Evolutionary conservation across 2,113 vertebrate genomes (phyloP).

Genomic region (Phrynosoma platyrhinos): DNA sequence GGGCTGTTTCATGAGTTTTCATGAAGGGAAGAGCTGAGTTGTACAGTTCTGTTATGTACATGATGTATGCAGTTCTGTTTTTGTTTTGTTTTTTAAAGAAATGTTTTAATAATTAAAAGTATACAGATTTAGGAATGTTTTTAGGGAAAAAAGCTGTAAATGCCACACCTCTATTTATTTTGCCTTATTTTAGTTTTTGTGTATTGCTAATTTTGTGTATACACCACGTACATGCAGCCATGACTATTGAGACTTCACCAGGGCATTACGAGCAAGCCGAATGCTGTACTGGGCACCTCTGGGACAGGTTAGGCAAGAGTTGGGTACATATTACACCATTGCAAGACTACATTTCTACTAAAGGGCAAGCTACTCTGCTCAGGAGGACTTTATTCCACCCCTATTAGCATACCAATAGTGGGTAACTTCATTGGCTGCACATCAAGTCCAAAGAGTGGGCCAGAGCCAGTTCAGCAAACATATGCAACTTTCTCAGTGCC

Average conservation of each 20-base stretch:
- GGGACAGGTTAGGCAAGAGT: constrained; percentile 15
- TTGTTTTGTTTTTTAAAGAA: constrained; percentile 50
- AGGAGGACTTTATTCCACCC: neutral
- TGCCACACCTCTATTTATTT: constrained; percentile 91
- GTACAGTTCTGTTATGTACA: constrained; percentile 82
- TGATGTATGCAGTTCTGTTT: constrained; percentile 84
- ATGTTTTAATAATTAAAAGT: constrained; percentile 48
- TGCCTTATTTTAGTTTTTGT: constrained; percentile 86
- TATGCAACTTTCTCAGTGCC: neutral
- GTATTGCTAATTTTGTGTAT: constrained; percentile 84
- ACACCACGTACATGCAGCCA: constrained; percentile 79
- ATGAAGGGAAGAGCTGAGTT: constrained; percentile 64
- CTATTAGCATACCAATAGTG: neutral
- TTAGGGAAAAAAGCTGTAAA: constrained; percentile 82
- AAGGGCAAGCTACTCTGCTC: constrained; percentile 9
- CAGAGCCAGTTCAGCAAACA: neutral
- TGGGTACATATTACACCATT: neutral
- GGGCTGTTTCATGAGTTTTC: constrained; percentile 44
- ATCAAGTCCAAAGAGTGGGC: neutral
- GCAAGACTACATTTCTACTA: neutral
- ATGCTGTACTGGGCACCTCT: constrained; percentile 21
- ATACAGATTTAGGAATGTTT: constrained; percentile 80
- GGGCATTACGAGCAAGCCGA: constrained; percentile 62
- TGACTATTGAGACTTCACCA: constrained; percentile 76
- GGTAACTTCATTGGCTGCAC: neutral